These are phyloP conservation scores for Pangasius macronema DNA, from an alignment of 2,797 vertebrate genomes.

Conservation along the genomic window DNA sequence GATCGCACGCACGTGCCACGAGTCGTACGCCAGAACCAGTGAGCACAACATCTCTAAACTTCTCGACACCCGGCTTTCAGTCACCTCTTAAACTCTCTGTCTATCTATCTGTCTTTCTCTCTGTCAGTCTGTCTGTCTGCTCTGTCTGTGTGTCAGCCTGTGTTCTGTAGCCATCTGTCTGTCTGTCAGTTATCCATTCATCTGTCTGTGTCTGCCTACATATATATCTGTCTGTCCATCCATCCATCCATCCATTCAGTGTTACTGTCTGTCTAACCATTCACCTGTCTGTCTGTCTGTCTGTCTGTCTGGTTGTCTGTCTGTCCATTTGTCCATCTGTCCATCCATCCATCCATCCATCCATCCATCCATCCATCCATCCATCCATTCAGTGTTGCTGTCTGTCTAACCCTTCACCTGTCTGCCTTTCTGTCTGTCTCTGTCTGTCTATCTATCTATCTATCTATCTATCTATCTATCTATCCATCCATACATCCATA, in stretches of 20 bases:
- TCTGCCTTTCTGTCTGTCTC: not conserved
- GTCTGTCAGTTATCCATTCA: not conserved
- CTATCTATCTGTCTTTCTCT: not conserved
- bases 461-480: not conserved
- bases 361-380: not conserved
- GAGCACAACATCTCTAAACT: constrained; percentile 53
- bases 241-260: not conserved
- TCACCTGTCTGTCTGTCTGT: not conserved
- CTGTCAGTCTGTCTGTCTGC: not conserved
- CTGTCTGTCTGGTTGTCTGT: not conserved
- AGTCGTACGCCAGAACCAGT: constrained; percentile 94
- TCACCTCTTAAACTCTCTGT: not conserved
- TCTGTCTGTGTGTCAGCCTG: no score
- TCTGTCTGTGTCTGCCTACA: no score
- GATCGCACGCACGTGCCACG: constrained; percentile 93
- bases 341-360: not conserved
- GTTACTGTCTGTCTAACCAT: no score
- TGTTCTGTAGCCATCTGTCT: no score
- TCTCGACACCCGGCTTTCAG: not conserved
- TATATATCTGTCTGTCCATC: not conserved
- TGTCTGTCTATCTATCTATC: no score
- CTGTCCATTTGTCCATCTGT: not conserved
- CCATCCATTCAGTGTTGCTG: no score
- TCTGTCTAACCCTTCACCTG: not conserved
- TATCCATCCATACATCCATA: not conserved